A percentile compares a stretch with the other conserved stretches of the same genome.
Conservation (phyloP, 2,797 vertebrate species). For the Brotula barbata region DNA sequence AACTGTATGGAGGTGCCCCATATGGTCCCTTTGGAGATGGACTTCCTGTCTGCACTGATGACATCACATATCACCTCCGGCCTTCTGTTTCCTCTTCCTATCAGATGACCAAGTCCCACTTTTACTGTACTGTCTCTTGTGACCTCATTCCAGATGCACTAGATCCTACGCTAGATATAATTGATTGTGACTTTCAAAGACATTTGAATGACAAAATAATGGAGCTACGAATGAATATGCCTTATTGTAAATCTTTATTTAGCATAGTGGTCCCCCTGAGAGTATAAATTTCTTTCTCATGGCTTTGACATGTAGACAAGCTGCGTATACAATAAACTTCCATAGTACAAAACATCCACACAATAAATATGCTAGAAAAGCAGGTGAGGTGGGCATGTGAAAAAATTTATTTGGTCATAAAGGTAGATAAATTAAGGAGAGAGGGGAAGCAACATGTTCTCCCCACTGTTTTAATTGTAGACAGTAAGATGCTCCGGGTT, state of each 20-base stretch:
- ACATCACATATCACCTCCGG: constrained; percentile 72
- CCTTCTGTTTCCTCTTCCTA: constrained; percentile 79
- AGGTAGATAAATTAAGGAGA: constrained; percentile 52
- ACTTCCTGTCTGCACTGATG: constrained; percentile 68
- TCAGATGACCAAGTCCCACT: constrained; percentile 52
- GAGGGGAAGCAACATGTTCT: constrained; percentile 48
- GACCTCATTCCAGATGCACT: constrained; percentile 46
- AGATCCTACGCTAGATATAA: constrained; percentile 54
- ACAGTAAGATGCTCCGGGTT: constrained; percentile 68
- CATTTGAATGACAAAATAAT: constrained; percentile 48
- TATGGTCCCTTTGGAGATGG: constrained; percentile 55
- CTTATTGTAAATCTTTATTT: constrained; percentile 40
- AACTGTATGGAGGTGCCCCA: constrained; percentile 49
- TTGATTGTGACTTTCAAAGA: constrained; percentile 44
- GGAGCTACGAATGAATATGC: constrained; percentile 20
- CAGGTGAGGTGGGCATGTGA: constrained; percentile 71
- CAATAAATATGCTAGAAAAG: constrained; percentile 20
- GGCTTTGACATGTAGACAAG: constrained; percentile 19
- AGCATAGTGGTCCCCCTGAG: constrained; percentile 18
- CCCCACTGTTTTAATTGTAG: constrained; percentile 72
- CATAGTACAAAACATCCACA: constrained; percentile 7
- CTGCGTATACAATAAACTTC: constrained; percentile 15
- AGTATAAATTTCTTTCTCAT: constrained; percentile 40
- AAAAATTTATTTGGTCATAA: constrained; percentile 66
- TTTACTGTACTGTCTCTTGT: constrained; percentile 52